Percentiles rank a stretch among this genome's conserved stretches.
phyloP scores from a whole-genome alignment of 35 echinoderm and acorn worm species.

The Lytechinus pictus region DNA sequence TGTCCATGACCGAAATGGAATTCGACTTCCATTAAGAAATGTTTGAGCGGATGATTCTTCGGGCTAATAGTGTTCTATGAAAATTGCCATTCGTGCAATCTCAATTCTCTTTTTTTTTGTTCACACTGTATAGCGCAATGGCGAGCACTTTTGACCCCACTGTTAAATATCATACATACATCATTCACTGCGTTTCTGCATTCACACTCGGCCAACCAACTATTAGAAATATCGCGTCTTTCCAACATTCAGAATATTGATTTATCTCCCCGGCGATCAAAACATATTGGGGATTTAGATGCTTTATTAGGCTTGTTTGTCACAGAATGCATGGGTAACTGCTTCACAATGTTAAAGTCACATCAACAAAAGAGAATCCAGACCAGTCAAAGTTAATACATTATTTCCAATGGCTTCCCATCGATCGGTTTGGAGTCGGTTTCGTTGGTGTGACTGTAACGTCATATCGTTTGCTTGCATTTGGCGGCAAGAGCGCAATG shows the following conservation, averaged over 20 bases:
- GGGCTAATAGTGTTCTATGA: neutral
- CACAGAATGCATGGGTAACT: neutral
- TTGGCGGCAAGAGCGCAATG: neutral
- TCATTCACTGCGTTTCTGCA: neutral
- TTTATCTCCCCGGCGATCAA: neutral
- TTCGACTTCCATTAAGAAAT: too few relatives aligned
- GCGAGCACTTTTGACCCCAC: neutral
- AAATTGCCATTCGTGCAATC: neutral
- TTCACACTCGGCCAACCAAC: neutral
- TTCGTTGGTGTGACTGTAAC: neutral
- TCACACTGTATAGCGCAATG: neutral
- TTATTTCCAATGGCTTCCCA: too few relatives aligned
- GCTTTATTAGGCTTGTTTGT: neutral
- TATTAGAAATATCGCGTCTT: neutral
- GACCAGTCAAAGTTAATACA: too few relatives aligned
- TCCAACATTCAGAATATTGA: neutral
- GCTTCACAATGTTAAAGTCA: neutral
- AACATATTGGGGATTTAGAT: slow-evolving; percentile 13
- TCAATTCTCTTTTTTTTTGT: neutral
- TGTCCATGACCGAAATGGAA: neutral
- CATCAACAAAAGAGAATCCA: too few relatives aligned
- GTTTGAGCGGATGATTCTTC: neutral
- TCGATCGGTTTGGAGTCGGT: neutral
- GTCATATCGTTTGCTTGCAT: neutral
- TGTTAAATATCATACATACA: neutral